Conservation (phyloP, 2,888 invertebrate genomes). For the Sericinus montela region DNA sequence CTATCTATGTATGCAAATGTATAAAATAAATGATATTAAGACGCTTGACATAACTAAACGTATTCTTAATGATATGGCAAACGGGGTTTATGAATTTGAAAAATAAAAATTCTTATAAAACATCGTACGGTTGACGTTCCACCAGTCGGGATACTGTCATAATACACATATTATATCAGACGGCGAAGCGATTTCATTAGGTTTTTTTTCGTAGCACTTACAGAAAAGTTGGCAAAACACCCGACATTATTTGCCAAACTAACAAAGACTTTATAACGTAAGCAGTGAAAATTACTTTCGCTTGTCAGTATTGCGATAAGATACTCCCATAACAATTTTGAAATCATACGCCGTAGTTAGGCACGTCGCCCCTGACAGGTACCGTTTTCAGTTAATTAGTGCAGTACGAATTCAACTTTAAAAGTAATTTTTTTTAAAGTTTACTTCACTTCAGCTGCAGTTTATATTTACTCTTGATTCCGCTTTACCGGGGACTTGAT, state of each 20-base stretch:
- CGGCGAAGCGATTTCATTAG: conserved; percentile 22
- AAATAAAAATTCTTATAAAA: conserved; percentile 19
- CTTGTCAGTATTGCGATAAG: not conserved
- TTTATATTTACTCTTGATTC: conserved; percentile 17
- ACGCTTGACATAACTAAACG: too few species aligned
- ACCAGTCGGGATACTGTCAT: too few species aligned
- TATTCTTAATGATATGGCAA: not conserved
- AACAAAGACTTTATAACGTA: not conserved
- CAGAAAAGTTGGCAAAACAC: conserved; percentile 17
- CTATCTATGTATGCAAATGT: too few species aligned
- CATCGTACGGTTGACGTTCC: conserved; percentile 14
- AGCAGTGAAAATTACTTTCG: not conserved
- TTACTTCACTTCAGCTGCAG: conserved; percentile 13
- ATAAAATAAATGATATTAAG: too few species aligned
- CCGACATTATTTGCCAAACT: not conserved
- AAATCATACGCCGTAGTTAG: conserved; percentile 24
- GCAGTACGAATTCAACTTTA: conserved; percentile 26
- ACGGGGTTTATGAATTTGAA: conserved; percentile 2
- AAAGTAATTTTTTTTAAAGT: conserved; percentile 20
- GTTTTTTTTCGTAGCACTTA: conserved; percentile 21
- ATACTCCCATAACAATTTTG: conserved; percentile 11
- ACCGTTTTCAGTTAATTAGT: conserved; percentile 58
- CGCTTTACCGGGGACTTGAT: conserved; percentile 14
- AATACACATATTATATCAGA: conserved; percentile 19
- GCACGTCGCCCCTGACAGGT: conserved; percentile 40